These are phyloP conservation scores for Antennarius maculatus DNA, from an alignment of 2,797 vertebrate species.

Conservation along the genomic window DNA sequence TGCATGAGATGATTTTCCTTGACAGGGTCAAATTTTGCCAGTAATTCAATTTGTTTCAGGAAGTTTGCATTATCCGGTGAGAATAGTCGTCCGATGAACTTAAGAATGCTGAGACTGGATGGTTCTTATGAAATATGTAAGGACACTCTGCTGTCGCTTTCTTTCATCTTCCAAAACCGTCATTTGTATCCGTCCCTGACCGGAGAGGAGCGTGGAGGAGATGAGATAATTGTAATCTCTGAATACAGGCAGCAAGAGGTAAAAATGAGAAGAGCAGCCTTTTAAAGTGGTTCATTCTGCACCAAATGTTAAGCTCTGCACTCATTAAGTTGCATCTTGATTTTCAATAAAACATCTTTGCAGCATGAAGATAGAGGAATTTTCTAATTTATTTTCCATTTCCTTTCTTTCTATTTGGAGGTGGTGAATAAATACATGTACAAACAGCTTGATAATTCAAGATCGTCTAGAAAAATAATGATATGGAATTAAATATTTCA, in stretches of 20 bases:
- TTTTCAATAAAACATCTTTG: slow-evolving; percentile 24
- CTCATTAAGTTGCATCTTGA: slow-evolving; percentile 16
- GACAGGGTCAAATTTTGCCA: not conserved
- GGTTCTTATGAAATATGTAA: no score
- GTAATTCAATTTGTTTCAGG: not conserved
- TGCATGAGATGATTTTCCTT: not conserved
- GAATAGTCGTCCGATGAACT: not conserved
- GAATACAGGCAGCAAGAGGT: slow-evolving; percentile 5
- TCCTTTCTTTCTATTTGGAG: not conserved
- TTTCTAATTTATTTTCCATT: not conserved
- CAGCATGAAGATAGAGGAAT: not conserved
- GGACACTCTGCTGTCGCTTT: no score
- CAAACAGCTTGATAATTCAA: not conserved
- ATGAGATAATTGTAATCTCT: slow-evolving; percentile 9
- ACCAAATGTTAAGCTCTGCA: not conserved
- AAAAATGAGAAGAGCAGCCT: not conserved
- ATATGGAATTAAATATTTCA: no score
- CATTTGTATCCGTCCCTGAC: no score
- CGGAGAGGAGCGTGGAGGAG: not conserved
- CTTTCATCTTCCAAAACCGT: no score
- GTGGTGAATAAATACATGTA: slow-evolving; percentile 10
- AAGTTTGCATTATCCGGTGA: not conserved
- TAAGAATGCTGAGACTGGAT: not conserved
- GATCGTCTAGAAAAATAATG: no score
- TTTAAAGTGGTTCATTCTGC: not conserved